Evolutionary conservation across 1,140 invertebrate genomes (phyloP).

Genomic region (Babylonia areolata): DNA sequence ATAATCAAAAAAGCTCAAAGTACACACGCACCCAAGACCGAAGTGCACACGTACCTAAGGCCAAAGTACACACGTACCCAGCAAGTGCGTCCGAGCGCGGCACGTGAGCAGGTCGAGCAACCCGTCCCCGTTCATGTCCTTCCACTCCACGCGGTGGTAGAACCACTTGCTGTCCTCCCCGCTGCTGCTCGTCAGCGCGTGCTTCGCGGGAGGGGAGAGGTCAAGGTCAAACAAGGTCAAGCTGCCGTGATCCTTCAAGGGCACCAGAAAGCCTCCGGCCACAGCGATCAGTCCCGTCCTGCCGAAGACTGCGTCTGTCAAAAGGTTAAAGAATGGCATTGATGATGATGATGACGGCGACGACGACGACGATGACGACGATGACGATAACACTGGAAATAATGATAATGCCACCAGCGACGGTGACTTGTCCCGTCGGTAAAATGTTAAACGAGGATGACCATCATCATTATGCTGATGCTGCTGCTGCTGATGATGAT

Average conservation of each 20-base stretch:
- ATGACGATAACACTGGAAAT: too few relatives aligned
- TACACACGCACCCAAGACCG: too few relatives aligned
- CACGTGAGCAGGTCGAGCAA: constrained; percentile 75
- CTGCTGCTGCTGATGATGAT: too few relatives aligned
- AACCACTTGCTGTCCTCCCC: constrained; percentile 68
- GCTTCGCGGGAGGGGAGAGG: constrained; percentile 55
- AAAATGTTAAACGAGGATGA: too few relatives aligned
- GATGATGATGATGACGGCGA: too few relatives aligned
- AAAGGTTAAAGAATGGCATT: too few relatives aligned
- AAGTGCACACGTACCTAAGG: not conserved
- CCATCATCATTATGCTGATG: too few relatives aligned
- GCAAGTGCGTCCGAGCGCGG: constrained; percentile 47
- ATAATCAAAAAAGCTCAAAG: too few relatives aligned
- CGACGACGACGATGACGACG: too few relatives aligned
- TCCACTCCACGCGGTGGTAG: constrained; percentile 76
- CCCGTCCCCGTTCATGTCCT: constrained; percentile 77
- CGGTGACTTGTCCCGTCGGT: too few relatives aligned
- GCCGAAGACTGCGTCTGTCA: constrained; percentile 57
- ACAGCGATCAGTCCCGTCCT: constrained; percentile 38
- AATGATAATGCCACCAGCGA: too few relatives aligned
- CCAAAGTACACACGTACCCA: not conserved
- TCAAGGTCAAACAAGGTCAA: constrained; percentile 73
- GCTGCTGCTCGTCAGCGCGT: constrained; percentile 63
- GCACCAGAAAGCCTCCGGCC: constrained; percentile 75
- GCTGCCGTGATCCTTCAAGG: constrained; percentile 72